These are phyloP conservation scores for Campylomormyrus tamandua DNA, from an alignment of 2,113 vertebrate genomes.

Conservation along the genomic window DNA sequence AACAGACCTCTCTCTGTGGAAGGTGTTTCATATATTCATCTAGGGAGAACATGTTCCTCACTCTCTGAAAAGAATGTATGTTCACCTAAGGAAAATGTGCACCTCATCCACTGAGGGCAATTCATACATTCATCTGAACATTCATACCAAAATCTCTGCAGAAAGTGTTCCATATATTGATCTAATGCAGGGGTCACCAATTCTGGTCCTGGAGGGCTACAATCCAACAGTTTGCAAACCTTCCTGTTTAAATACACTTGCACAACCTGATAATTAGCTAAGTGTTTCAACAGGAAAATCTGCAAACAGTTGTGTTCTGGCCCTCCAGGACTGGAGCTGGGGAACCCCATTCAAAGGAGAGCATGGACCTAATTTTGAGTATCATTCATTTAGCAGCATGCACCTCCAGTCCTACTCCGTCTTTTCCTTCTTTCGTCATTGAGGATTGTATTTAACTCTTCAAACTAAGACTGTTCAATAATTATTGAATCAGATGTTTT, in stretches of 20 bases:
- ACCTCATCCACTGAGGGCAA: neutral
- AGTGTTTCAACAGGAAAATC: neutral
- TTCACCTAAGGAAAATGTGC: neutral
- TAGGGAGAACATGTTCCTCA: neutral
- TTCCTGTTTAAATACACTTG: neutral
- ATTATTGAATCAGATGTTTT: neutral
- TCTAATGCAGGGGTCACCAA: neutral
- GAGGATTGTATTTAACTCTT: neutral
- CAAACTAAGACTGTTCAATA: neutral
- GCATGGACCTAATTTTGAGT: neutral
- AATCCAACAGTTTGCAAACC: neutral
- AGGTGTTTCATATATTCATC: neutral
- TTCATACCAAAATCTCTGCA: neutral
- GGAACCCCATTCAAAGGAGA: neutral
- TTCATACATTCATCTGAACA: neutral
- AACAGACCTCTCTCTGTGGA: neutral
- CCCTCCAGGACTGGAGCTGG: neutral
- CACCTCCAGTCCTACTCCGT: neutral
- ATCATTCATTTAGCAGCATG: neutral
- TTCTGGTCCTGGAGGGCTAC: neutral
- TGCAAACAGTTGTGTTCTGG: neutral
- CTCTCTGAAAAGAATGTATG: neutral
- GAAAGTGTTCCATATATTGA: neutral
- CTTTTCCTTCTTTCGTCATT: neutral
- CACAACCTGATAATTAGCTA: neutral